Evolutionary conservation across 92 coral and sea anemone genomes (phyloP).

Genomic region (Galaxea fascicularis): DNA sequence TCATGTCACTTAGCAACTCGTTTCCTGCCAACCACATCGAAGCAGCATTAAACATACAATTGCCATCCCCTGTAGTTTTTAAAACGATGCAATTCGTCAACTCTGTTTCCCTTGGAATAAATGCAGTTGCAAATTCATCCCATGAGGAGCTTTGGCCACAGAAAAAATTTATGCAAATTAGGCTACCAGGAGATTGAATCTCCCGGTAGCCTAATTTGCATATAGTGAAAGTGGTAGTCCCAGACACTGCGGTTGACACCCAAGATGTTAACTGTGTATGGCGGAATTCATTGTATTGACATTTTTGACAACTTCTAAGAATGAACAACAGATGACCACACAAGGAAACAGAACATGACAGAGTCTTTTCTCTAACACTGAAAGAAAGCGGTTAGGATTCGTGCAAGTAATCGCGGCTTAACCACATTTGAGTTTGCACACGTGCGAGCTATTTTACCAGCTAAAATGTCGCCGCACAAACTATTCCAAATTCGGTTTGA

Average conservation of each 20-base stretch:
- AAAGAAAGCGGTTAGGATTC: not conserved
- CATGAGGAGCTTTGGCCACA: too few relatives aligned
- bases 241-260: too few relatives aligned
- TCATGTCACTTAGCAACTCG: slow-evolving; percentile 3
- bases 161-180: too few relatives aligned
- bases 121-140: too few relatives aligned
- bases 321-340: not conserved
- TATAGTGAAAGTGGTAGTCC: not conserved
- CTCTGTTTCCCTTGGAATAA: too few relatives aligned
- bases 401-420: not conserved
- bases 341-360: not conserved
- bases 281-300: not conserved
- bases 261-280: not conserved
- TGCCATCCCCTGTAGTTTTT: not conserved
- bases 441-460: not conserved
- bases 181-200: slow-evolving; percentile 17
- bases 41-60: slow-evolving; percentile 15
- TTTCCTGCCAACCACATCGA: slow-evolving; percentile 7
- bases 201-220: not conserved
- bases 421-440: not conserved
- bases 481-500: too few relatives aligned
- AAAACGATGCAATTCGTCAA: not conserved
- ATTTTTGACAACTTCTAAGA: not conserved
- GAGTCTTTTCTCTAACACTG: too few relatives aligned
- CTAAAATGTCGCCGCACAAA: not conserved